Conservation (phyloP, 1,140 invertebrate species). For the Dendrolimus punctatus region DNA sequence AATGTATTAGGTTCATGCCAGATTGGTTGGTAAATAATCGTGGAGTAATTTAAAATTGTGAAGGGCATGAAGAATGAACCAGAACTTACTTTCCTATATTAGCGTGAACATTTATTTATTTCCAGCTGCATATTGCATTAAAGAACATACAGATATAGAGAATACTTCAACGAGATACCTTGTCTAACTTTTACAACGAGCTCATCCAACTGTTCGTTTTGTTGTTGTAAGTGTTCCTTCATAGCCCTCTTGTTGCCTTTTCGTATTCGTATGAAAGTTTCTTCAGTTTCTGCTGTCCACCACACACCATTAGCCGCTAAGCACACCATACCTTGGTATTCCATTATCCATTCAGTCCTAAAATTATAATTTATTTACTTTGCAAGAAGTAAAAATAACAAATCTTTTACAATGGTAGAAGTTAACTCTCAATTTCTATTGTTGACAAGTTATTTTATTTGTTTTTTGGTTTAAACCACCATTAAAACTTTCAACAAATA, state of each 20-base stretch:
- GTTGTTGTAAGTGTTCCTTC: conserved; percentile 88
- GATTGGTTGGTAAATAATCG: too few species aligned
- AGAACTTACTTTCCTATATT: too few species aligned
- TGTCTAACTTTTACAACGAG: conserved; percentile 83
- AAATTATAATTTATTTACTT: background rate
- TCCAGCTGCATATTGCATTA: too few species aligned
- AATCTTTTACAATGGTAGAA: background rate
- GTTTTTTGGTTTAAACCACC: too few species aligned
- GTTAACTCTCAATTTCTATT: too few species aligned
- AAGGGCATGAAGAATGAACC: background rate
- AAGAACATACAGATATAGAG: too few species aligned
- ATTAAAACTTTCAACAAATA: too few species aligned
- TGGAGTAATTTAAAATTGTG: background rate
- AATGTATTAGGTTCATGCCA: too few species aligned
- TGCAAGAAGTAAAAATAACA: conserved; percentile 6
- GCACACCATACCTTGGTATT: conserved; percentile 91
- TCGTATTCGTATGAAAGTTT: conserved; percentile 84
- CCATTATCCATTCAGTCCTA: conserved; percentile 88
- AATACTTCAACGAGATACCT: conserved; percentile 21
- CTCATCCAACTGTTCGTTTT: conserved; percentile 88
- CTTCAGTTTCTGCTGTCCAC: conserved; percentile 95
- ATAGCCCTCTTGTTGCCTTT: conserved; percentile 87
- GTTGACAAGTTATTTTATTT: too few species aligned
- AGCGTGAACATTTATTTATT: background rate
- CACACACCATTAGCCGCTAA: conserved; percentile 90